Base-by-base conservation (phyloP, 2,113 vertebrate genomes). In the cat (Felis catus) region DNA sequence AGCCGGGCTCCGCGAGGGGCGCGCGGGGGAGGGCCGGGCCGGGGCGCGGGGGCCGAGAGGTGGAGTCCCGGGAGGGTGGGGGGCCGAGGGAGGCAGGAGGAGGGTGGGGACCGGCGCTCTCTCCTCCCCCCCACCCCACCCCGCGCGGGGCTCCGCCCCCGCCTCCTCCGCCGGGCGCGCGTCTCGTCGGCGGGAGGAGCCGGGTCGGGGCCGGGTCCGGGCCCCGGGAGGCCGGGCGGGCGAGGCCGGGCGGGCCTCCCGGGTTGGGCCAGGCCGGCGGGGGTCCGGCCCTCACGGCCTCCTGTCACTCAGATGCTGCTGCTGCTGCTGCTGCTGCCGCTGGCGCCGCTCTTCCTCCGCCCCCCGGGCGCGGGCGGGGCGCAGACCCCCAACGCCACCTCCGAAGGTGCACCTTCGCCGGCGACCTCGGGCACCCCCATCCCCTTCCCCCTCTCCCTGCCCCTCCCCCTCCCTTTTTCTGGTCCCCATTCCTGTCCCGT, bases 331-430 rank as follows among this genome's bases (percentile, higher is more conserved):
- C 89, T 93, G 73, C 68, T 58, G 94, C 97, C 92, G 85, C 87
- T 97, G 95, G 93, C 65, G 48, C 94, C 91, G 39, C 88, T 97
- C 65, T 91, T 97, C 97, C 97, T 95, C 68, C 68, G 93, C 85
- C 68, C 89, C 45, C 74, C 45, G 85, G 97, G 97, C 92, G 97
- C 97, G 31, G 97, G 92, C 87, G 98, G 97, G 97, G 97, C 98
- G 89, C 98, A 98, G 98, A 89, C 95, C 98, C 97, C 98, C 93
- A 97, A 98, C 96, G 80, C 95, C 91, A 97, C 97, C 89, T 97
- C 97, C 0, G 96, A 98, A 98, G 97, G 97, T 98, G 97, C 97
- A 63, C 71, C 92, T 86, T 25, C 83, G 51, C 87, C 66, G 18
- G 61, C 91, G 66, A 73, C 63, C 94, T 74, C 80, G 18, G 94